phyloP scores from a whole-genome alignment of 2,113 vertebrate species.

The Platichthys stellatus region DNA sequence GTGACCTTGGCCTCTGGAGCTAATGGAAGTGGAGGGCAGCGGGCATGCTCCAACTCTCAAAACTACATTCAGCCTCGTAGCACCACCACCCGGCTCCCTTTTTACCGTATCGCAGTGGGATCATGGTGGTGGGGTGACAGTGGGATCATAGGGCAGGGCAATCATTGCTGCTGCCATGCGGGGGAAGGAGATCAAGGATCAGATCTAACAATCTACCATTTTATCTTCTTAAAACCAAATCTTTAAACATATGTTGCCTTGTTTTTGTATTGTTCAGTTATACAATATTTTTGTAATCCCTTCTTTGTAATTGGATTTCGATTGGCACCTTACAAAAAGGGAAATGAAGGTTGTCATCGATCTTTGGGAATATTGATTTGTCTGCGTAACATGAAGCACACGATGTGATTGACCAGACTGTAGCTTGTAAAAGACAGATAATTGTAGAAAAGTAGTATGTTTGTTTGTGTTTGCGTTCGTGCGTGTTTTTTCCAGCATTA shows the following conservation, averaged over 20 bases:
- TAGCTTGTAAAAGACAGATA: slow-evolving; percentile 44
- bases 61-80: background rate
- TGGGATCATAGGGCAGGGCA: slow-evolving; percentile 9
- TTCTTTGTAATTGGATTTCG: slow-evolving; percentile 79
- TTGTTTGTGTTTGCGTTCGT: too few relatives aligned
- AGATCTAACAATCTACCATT: too few relatives aligned
- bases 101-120: background rate
- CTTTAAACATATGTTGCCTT: background rate
- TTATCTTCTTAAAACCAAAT: background rate
- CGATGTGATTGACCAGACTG: slow-evolving; percentile 53
- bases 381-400: slow-evolving; percentile 72
- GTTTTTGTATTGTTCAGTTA: background rate
- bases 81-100: background rate
- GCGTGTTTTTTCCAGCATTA: too few relatives aligned
- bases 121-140: slow-evolving; percentile 2
- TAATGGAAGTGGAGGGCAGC: slow-evolving; percentile 80
- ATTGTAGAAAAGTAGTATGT: slow-evolving; percentile 19
- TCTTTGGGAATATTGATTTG: slow-evolving; percentile 73
- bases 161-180: slow-evolving; percentile 10
- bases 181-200: background rate
- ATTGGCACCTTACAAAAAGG: slow-evolving; percentile 73
- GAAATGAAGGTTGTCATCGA: slow-evolving; percentile 77
- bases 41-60: slow-evolving; percentile 2
- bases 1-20: slow-evolving; percentile 80
- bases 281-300: slow-evolving; percentile 28